Evolutionary conservation across 2,113 vertebrate genomes (phyloP).

Genomic region (Apodemus speciosus): DNA sequence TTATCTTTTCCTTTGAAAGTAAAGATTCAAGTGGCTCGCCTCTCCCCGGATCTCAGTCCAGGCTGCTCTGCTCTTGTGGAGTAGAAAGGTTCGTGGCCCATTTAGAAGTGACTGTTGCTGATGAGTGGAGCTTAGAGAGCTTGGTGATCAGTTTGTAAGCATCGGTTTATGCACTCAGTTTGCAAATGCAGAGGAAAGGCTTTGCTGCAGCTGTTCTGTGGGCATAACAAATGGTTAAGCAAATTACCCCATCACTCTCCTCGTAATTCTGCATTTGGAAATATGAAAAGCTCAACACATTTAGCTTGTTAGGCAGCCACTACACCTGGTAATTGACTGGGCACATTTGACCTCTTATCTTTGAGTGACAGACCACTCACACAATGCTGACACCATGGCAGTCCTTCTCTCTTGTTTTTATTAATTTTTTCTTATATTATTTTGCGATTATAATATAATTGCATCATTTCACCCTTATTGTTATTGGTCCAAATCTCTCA

Average conservation of each 20-base stretch:
- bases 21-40: not conserved
- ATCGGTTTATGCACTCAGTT: constrained; percentile 33
- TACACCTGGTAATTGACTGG: not conserved
- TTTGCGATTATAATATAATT: not conserved
- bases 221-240: constrained; percentile 31
- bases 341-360: not conserved
- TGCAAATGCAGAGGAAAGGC: constrained; percentile 55
- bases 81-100: constrained; percentile 48
- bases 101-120: constrained; percentile 32
- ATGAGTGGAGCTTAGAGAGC: constrained; percentile 28
- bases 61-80: not conserved
- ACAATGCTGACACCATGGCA: not conserved
- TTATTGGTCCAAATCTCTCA: no score
- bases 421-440: not conserved
- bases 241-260: not conserved
- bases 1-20: constrained; percentile 25
- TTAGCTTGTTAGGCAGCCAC: constrained; percentile 31
- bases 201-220: not conserved
- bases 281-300: constrained; percentile 41
- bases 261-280: constrained; percentile 53
- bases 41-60: not conserved
- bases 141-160: constrained; percentile 56
- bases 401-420: not conserved
- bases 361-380: not conserved
- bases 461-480: not conserved